Evolutionary conservation across 2,113 vertebrate species (phyloP), one percentile per base, ranked within the genome.

Genomic region (Synchiropus splendidus): DNA sequence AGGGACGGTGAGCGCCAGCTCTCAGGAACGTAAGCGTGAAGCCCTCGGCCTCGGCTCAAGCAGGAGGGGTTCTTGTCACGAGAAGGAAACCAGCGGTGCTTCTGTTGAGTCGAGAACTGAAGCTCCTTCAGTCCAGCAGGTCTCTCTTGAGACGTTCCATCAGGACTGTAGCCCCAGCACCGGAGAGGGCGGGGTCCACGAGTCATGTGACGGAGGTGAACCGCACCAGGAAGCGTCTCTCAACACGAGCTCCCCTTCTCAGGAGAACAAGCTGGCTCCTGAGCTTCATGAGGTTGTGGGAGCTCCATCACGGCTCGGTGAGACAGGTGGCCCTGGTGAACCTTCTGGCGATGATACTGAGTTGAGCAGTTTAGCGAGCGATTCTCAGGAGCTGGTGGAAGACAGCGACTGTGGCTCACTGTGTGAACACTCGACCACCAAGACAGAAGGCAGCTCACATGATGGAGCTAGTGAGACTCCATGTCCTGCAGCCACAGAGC

Each of bases 401-500:
- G 39, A 51, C 9, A 12, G 2, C 10, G 35, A 58, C 12, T 27
- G 35, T 1, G 37, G 21, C 21, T 27, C 21, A 5, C 8, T 53
- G 49, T 18, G 56, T 5, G 40, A 30, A 12, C 58, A 43, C 48
- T 72, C 62, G 6, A 49, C 67, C 1, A 0, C 31, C 6, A 11
- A 33, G n/a, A n/a, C n/a, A n/a, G n/a, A n/a, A n/a, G n/a, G n/a
- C n/a, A n/a, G n/a, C 32, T 33, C 3, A 44, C 61, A 67, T 32
- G 63, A 67, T 10, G 72, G 52, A 21, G 41, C 58, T 3, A 61
- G 78, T 0, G 67, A 87, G 21, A 61, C 60, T 64, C 35, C 0
- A 61, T 60, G 51, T 47, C 38, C 1, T 18, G 10, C 60, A 63
- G 46, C 56, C 10, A 66, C 75, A 10, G 85, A 87, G 10, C 82